Conservation (phyloP, 2,797 vertebrate genomes). For the Ispidina picta region DNA sequence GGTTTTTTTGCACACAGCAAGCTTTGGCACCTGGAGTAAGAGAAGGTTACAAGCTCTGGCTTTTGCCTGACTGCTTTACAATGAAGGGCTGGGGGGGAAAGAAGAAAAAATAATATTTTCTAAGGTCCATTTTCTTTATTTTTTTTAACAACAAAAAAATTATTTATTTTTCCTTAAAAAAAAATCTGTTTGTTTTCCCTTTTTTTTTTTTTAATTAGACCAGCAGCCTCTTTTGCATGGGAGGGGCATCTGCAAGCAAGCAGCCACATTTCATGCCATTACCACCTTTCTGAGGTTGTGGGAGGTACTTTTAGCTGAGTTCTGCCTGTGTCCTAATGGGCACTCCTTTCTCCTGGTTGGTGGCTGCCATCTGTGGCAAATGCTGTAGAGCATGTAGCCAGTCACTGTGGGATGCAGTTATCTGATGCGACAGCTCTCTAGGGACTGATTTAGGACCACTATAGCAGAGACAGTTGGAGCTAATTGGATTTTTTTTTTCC, state of each 20-base stretch:
- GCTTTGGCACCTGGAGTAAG: conserved; percentile 15
- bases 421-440: conserved; percentile 41
- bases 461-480: conserved; percentile 25
- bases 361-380: conserved; percentile 43
- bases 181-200: no score
- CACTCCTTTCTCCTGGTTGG: neutral
- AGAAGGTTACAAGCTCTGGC: neutral
- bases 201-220: neutral
- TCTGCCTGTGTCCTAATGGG: conserved; percentile 25
- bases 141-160: no score
- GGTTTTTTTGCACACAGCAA: neutral
- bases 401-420: neutral
- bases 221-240: conserved; percentile 4
- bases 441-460: conserved; percentile 58
- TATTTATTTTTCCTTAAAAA: no score
- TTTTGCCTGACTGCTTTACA: neutral
- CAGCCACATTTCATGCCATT: neutral
- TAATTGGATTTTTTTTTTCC: neutral
- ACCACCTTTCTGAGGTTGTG: neutral
- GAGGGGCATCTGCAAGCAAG: neutral
- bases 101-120: neutral
- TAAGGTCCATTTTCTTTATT: neutral
- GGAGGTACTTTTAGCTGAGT: neutral
- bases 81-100: fast-evolving
- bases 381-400: neutral